Percentiles rank a stretch among this genome's conserved stretches.
These are phyloP conservation scores for Acinonyx jubatus DNA, from an alignment of 2,113 vertebrate species.

Conservation along the genomic window DNA sequence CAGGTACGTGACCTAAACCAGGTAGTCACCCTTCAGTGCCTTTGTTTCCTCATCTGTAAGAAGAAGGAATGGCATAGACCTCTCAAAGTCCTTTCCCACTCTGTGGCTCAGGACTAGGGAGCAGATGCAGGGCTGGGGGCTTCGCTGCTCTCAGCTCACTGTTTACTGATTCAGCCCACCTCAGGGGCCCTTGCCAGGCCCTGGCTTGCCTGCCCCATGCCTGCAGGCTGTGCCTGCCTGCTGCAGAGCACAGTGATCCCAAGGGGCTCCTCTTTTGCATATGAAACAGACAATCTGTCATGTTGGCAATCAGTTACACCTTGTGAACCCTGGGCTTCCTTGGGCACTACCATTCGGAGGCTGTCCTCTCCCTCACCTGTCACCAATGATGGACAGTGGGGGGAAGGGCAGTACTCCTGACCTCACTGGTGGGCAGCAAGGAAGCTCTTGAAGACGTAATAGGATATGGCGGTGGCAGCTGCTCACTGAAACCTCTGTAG, in stretches of 20 bases:
- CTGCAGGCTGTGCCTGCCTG: constrained; percentile 17
- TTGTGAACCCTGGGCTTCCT: background rate
- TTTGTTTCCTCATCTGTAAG: background rate
- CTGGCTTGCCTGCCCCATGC: background rate
- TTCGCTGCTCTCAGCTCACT: background rate
- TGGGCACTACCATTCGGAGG: background rate
- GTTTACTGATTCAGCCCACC: background rate
- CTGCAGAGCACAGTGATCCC: background rate
- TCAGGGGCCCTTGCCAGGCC: background rate
- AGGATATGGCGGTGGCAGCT: background rate
- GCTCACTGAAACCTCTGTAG: background rate
- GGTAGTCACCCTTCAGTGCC: background rate
- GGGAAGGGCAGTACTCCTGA: background rate
- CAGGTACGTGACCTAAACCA: background rate
- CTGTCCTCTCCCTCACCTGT: background rate
- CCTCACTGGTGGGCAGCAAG: background rate
- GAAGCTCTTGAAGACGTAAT: background rate
- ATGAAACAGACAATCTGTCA: constrained; percentile 64
- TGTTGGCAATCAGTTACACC: background rate
- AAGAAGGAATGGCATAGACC: background rate
- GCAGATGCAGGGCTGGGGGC: background rate
- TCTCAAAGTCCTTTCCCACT: background rate
- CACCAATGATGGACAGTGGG: background rate
- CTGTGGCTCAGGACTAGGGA: background rate
- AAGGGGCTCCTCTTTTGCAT: constrained; percentile 45